A percentile compares a stretch with the other conserved stretches of the same genome.
These are phyloP conservation scores for Dufourea novaeangliae DNA, from an alignment of 1,140 invertebrate species.

Conservation along the genomic window DNA sequence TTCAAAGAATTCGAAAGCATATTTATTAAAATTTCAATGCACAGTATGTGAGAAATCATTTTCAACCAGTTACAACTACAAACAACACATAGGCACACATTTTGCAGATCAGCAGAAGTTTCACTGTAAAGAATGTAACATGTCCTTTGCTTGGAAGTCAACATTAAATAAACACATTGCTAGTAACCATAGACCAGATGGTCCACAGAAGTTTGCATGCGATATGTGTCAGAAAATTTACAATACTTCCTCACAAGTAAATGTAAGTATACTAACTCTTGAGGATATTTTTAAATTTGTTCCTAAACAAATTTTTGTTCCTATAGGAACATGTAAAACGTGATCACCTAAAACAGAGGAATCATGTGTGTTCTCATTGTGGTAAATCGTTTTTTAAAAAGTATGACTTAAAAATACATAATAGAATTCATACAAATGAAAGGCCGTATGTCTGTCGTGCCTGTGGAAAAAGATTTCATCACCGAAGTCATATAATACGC, in stretches of 20 bases:
- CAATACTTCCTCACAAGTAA: constrained; percentile 74
- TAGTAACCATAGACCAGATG: constrained; percentile 71
- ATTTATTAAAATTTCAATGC: constrained; percentile 71
- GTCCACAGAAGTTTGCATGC: constrained; percentile 75
- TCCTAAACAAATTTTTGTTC: neutral
- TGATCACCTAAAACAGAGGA: constrained; percentile 74
- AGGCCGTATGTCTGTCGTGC: constrained; percentile 81
- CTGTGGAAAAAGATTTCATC: constrained; percentile 82
- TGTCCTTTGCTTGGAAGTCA: constrained; percentile 77
- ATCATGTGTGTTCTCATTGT: constrained; percentile 73
- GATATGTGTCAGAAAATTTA: constrained; percentile 78
- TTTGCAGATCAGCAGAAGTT: constrained; percentile 76
- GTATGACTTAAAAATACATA: constrained; percentile 78
- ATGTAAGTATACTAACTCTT: constrained; percentile 64
- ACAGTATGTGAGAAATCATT: constrained; percentile 73
- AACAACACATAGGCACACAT: constrained; percentile 76
- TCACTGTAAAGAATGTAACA: constrained; percentile 75
- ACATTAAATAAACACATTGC: constrained; percentile 77
- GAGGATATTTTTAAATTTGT: neutral
- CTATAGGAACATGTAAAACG: constrained; percentile 63
- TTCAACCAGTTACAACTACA: constrained; percentile 74
- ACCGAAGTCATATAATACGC: constrained; percentile 76
- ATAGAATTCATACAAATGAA: constrained; percentile 81
- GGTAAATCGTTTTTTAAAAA: constrained; percentile 79
- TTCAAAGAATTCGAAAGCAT: constrained; percentile 45